Evolutionary conservation across 2,888 invertebrate species (phyloP), one percentile per base, ranked within the genome.

Genomic region (Chymomyza caudatula): DNA sequence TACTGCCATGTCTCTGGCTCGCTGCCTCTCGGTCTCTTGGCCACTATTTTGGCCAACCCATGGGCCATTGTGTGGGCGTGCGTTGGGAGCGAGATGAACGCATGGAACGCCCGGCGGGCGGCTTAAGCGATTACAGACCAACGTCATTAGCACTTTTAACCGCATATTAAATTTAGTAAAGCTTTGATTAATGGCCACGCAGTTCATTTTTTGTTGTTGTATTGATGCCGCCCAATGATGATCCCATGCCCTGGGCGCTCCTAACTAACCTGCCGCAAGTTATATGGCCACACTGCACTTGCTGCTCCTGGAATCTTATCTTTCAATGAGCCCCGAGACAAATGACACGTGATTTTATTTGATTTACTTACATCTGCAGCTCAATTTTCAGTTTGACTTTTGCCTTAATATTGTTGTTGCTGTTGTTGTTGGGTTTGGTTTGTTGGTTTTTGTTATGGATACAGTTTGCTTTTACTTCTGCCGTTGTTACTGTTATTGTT

Each of bases 351-450:
- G 82, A 86, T 86, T 86, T 85, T 76, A 85, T 82, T 86, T 85
- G 84, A 86, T 85, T 85, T 86, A 86, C 86, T 85, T 82, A 82
- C 85, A 85, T 86, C 85, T 83, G 74, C 86, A 85, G 76, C 83
- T 85, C 84, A 78, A 83, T 83, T 78, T 80, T 78, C 76, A 81
- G 83, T 81, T 77, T 81, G 81, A 81, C 85, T 85, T 83, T 78
- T 75, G 78, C 61, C 69, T 65, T n/a, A 57, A 60, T 75, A 67
- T 67, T 67, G 57, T 37, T 25, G 53, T 29, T 29, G 53, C 8
- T 29, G 29, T 29, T 29, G 29, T 37, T 37, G 20, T 49, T 42
- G 43, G 63, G 60, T 67, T 59, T 49, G 49, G 65, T 70, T 70
- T 56, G 63, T 67, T 62, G 67, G 69, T 64, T 67, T 73, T 71